Percentiles rank a stretch among this genome's conserved stretches.
phyloP scores from a whole-genome alignment of 2,888 invertebrate species.

The Drosophila robusta region DNA sequence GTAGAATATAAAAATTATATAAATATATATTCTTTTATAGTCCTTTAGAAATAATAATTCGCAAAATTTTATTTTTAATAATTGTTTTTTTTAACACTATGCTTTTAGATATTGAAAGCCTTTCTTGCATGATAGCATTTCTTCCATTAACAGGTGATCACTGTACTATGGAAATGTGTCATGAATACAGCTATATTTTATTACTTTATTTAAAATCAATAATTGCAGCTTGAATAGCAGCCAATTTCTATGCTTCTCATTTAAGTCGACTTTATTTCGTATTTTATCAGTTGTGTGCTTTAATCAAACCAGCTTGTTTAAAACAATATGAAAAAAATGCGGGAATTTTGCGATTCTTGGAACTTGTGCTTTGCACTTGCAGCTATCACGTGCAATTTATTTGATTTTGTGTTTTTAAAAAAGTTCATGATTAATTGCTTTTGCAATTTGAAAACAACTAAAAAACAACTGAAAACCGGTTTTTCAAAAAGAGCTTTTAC shows the following conservation, averaged over 20 bases:
- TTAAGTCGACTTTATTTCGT: not conserved
- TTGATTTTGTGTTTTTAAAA: not conserved
- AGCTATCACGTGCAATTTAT: not conserved
- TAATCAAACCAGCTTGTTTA: not conserved
- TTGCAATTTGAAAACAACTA: not conserved
- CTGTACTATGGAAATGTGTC: not conserved
- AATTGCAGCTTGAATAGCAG: too few relatives aligned
- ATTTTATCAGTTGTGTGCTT: not conserved
- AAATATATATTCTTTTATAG: too few relatives aligned
- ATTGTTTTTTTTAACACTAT: too few relatives aligned
- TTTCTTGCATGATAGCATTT: not conserved
- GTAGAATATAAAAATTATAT: too few relatives aligned
- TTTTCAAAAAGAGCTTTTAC: constrained; percentile 16
- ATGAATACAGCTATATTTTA: not conserved
- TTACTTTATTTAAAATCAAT: not conserved
- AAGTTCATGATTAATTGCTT: constrained; percentile 28
- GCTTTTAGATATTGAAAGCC: too few relatives aligned
- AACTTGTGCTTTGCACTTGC: constrained; percentile 9
- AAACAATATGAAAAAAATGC: not conserved
- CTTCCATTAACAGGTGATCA: not conserved
- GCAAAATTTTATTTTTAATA: too few relatives aligned
- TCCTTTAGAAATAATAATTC: too few relatives aligned
- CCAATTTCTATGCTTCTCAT: too few relatives aligned
- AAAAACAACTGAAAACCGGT: constrained; percentile 19
- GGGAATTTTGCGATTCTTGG: constrained; percentile 4